Evolutionary conservation across 2,797 vertebrate genomes (phyloP).

Genomic region (Anabacerthia variegaticeps): DNA sequence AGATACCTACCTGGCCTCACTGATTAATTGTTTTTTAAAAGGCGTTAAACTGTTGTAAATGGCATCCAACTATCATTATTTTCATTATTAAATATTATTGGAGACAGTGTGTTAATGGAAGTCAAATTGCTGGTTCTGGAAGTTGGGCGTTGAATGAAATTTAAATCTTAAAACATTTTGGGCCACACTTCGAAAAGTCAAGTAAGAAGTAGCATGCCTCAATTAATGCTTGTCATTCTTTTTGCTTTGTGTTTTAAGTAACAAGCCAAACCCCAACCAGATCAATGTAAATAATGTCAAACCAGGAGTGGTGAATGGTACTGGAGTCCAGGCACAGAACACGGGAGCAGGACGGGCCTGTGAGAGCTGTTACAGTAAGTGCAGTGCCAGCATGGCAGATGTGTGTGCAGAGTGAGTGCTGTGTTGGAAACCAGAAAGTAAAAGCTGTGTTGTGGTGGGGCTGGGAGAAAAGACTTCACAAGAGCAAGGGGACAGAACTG

Average conservation of each 20-base stretch:
- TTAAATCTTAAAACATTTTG: not conserved
- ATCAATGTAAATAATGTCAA: conserved; percentile 90
- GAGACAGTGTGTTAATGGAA: not conserved
- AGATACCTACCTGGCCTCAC: not conserved
- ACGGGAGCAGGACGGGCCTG: conserved; percentile 89
- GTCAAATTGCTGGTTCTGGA: not conserved
- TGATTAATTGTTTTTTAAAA: not conserved
- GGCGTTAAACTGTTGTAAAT: not conserved
- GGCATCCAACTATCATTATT: not conserved
- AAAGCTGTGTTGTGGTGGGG: not conserved
- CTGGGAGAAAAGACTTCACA: not conserved
- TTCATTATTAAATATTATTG: not conserved
- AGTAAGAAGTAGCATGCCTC: not conserved
- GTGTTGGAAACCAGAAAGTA: not conserved
- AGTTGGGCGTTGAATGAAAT: not conserved
- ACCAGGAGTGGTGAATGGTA: conserved; percentile 91
- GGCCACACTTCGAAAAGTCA: not conserved
- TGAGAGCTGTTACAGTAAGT: conserved; percentile 98
- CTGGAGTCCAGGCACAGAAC: conserved; percentile 81
- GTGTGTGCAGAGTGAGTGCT: not conserved
- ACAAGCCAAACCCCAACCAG: conserved; percentile 99
- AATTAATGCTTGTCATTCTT: not conserved
- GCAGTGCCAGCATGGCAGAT: not conserved
- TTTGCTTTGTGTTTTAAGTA: conserved; percentile 80
- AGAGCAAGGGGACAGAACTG: not conserved